Percentiles rank a stretch among this genome's conserved stretches.
These are phyloP conservation scores for Entomobrya multifasciata DNA, from an alignment of 2,888 invertebrate species.

Conservation along the genomic window DNA sequence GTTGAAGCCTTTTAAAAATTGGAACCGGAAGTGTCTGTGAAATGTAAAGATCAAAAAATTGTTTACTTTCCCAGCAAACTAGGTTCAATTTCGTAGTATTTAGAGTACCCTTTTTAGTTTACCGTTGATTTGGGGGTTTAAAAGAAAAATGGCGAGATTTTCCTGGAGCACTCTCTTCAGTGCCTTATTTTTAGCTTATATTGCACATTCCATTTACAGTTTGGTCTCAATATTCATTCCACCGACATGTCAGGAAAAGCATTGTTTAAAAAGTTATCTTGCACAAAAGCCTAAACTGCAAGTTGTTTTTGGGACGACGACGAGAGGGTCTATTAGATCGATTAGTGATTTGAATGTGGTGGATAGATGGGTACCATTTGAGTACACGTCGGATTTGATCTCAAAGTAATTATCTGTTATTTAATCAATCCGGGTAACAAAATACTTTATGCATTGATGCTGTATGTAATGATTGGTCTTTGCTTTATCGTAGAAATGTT, in stretches of 20 bases:
- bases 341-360: constrained; percentile 69
- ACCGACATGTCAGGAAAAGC: constrained; percentile 79
- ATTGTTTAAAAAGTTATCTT: constrained; percentile 81
- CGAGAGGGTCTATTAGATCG: constrained; percentile 72
- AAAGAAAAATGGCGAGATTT: constrained; percentile 64
- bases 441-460: not conserved
- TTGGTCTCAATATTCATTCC: constrained; percentile 82
- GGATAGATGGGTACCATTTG: constrained; percentile 74
- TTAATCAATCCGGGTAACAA: not conserved
- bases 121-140: not conserved
- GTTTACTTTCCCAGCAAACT: no score
- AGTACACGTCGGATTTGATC: constrained; percentile 66
- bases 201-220: constrained; percentile 82
- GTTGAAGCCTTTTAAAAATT: no score
- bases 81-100: no score
- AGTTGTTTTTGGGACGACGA: constrained; percentile 79
- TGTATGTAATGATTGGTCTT: constrained; percentile 13
- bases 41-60: no score
- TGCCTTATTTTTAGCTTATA: constrained; percentile 82
- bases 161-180: constrained; percentile 81
- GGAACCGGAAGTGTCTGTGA: no score
- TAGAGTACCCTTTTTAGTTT: not conserved
- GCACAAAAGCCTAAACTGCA: constrained; percentile 80
- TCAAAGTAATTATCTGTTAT: constrained; percentile 57
- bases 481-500: constrained; percentile 84